Evolutionary conservation across 1,140 invertebrate species (phyloP).

Genomic region (Orussus abietinus): DNA sequence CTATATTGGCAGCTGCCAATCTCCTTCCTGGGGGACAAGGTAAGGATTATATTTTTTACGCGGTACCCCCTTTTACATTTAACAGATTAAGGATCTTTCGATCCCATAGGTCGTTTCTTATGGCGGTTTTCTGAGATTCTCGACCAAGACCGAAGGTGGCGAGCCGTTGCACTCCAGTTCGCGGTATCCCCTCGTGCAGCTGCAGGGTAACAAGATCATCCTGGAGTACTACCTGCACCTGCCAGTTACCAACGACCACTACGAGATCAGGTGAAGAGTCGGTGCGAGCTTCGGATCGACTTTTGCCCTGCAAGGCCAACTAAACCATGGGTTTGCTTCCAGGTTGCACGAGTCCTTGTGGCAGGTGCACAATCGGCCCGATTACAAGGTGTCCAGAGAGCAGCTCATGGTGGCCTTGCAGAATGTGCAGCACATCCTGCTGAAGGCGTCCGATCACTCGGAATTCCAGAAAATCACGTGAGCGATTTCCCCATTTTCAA

Average conservation of each 20-base stretch:
- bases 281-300: too few relatives aligned
- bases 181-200: constrained; percentile 75
- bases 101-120: constrained; percentile 76
- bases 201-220: constrained; percentile 78
- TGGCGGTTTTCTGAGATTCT: constrained; percentile 83
- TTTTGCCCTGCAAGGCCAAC: too few relatives aligned
- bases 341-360: constrained; percentile 64
- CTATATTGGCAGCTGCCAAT: constrained; percentile 83
- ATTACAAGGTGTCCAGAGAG: constrained; percentile 63
- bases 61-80: constrained; percentile 13
- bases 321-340: too few relatives aligned
- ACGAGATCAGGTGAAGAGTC: constrained; percentile 62
- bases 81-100: constrained; percentile 18
- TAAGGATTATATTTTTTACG: constrained; percentile 42
- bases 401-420: constrained; percentile 87
- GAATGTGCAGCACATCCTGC: constrained; percentile 75
- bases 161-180: constrained; percentile 58
- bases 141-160: constrained; percentile 65
- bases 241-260: constrained; percentile 48
- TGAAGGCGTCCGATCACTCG: constrained; percentile 70
- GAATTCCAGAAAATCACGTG: constrained; percentile 63
- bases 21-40: constrained; percentile 82
- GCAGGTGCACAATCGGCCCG: constrained; percentile 60
- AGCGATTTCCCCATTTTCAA: constrained; percentile 40
- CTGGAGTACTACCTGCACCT: constrained; percentile 68